Evolutionary conservation across 2,113 vertebrate genomes (phyloP).

Genomic region (Pimephales promelas): DNA sequence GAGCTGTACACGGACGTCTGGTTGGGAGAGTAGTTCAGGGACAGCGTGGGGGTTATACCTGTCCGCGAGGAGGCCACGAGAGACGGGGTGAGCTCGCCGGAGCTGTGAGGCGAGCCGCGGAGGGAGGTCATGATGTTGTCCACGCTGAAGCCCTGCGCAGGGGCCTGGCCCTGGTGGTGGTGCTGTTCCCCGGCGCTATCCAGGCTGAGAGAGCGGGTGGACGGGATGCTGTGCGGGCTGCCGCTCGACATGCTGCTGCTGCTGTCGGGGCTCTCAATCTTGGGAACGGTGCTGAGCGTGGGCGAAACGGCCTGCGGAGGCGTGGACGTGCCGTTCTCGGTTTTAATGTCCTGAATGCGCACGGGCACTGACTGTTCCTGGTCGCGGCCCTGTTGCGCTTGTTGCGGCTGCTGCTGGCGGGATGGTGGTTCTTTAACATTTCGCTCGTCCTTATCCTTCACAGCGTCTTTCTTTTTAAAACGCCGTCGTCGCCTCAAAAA

Average conservation of each 20-base stretch:
- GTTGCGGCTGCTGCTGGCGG: slow-evolving; percentile 63
- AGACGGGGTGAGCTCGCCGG: slow-evolving; percentile 79
- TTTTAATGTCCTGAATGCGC: slow-evolving; percentile 94
- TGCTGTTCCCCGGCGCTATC: slow-evolving; percentile 80
- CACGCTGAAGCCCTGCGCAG: slow-evolving; percentile 88
- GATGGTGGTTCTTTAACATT: slow-evolving; percentile 81
- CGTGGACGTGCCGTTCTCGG: slow-evolving; percentile 88
- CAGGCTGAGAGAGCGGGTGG: slow-evolving; percentile 82
- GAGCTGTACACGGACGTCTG: slow-evolving; percentile 87
- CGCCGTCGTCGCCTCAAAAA: slow-evolving; percentile 86
- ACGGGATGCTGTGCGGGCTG: slow-evolving; percentile 85
- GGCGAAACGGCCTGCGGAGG: slow-evolving; percentile 88
- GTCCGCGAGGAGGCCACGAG: slow-evolving; percentile 79
- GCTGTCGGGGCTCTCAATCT: slow-evolving; percentile 92
- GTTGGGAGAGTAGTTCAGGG: slow-evolving; percentile 85
- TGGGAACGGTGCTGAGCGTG: slow-evolving; percentile 82
- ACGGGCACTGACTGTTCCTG: slow-evolving; percentile 78
- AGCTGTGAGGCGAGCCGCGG: slow-evolving; percentile 86
- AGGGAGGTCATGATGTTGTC: slow-evolving; percentile 97
- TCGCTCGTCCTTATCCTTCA: slow-evolving; percentile 91
- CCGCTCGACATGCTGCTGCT: slow-evolving; percentile 88
- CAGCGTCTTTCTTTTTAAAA: slow-evolving; percentile 95
- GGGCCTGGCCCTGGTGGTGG: slow-evolving; percentile 75
- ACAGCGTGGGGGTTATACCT: slow-evolving; percentile 84
- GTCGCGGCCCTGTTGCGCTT: slow-evolving; percentile 73